These are phyloP conservation scores for Mugil cephalus DNA, from an alignment of 2,113 vertebrate genomes.

Conservation along the genomic window DNA sequence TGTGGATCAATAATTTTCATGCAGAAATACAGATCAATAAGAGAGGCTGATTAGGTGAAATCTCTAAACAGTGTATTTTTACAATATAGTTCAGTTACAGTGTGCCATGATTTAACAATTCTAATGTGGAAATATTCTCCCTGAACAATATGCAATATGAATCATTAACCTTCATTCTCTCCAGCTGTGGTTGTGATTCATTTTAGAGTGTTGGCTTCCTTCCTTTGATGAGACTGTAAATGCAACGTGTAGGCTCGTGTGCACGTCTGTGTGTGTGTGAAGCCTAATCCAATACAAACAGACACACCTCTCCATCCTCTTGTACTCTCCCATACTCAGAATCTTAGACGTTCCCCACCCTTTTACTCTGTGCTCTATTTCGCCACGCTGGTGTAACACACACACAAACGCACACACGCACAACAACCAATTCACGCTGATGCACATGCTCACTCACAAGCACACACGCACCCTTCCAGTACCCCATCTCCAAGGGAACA, in stretches of 20 bases:
- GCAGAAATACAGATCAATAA: slow-evolving; percentile 48
- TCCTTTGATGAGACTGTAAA: slow-evolving; percentile 29
- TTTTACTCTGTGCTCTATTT: slow-evolving; percentile 41
- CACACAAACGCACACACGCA: slow-evolving; percentile 13
- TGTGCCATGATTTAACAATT: no score
- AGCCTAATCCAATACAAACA: slow-evolving; percentile 53
- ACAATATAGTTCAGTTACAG: no score
- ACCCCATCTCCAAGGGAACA: slow-evolving; percentile 81
- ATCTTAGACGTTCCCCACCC: slow-evolving; percentile 26
- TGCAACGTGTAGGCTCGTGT: slow-evolving; percentile 19
- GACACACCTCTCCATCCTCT: slow-evolving; percentile 55
- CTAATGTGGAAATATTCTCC: slow-evolving; percentile 14
- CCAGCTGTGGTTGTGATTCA: slow-evolving; percentile 40
- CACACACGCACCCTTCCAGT: slow-evolving; percentile 64
- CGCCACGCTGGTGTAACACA: slow-evolving; percentile 21
- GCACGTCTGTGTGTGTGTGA: neutral
- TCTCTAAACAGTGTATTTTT: no score
- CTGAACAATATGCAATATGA: neutral
- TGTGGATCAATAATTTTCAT: slow-evolving; percentile 41
- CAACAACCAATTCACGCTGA: slow-evolving; percentile 3
- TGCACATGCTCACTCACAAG: slow-evolving; percentile 25
- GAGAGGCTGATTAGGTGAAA: no score
- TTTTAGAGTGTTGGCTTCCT: slow-evolving; percentile 23
- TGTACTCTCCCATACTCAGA: slow-evolving; percentile 29
- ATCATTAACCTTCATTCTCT: slow-evolving; percentile 18